Evolutionary conservation across 2,113 vertebrate species (phyloP).

Genomic region (Regulus satrapa): DNA sequence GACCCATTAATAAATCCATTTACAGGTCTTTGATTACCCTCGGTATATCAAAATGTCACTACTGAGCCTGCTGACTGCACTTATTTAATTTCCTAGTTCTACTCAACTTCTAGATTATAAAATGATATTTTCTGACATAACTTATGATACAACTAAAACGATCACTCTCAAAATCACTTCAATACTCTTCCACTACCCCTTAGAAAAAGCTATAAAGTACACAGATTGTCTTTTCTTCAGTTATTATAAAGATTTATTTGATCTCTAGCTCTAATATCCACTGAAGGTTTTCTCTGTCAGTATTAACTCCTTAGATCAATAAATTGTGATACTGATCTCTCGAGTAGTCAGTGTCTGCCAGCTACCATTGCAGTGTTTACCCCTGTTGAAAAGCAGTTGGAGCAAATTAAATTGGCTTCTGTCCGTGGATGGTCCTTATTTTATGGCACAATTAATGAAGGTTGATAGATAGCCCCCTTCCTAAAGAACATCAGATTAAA

Average conservation of each 20-base stretch:
- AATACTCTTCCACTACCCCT: background rate
- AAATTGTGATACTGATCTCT: constrained; percentile 23
- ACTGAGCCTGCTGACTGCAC: background rate
- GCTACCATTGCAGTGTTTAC: background rate
- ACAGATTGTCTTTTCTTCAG: constrained; percentile 30
- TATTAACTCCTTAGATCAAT: constrained; percentile 55
- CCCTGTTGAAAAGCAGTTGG: background rate
- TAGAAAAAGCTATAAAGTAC: constrained; percentile 23
- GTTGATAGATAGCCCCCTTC: background rate
- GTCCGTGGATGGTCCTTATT: background rate
- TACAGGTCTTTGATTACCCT: background rate
- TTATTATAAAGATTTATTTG: constrained; percentile 57
- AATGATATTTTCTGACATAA: background rate
- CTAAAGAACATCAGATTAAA: background rate
- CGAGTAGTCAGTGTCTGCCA: constrained; percentile 3
- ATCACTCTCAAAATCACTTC: background rate
- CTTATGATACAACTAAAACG: background rate
- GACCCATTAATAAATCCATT: constrained; percentile 5
- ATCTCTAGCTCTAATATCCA: constrained; percentile 29
- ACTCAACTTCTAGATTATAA: background rate
- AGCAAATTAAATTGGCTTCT: constrained; percentile 31
- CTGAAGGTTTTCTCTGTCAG: constrained; percentile 30
- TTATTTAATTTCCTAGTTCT: background rate
- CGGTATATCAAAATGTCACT: background rate
- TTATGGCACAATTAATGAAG: background rate